Percentiles rank a stretch among this genome's conserved stretches.
These are phyloP conservation scores for Sanderia malayensis DNA, from an alignment of 30 jellyfish, hydroid and myxozoan genomes.

Conservation along the genomic window DNA sequence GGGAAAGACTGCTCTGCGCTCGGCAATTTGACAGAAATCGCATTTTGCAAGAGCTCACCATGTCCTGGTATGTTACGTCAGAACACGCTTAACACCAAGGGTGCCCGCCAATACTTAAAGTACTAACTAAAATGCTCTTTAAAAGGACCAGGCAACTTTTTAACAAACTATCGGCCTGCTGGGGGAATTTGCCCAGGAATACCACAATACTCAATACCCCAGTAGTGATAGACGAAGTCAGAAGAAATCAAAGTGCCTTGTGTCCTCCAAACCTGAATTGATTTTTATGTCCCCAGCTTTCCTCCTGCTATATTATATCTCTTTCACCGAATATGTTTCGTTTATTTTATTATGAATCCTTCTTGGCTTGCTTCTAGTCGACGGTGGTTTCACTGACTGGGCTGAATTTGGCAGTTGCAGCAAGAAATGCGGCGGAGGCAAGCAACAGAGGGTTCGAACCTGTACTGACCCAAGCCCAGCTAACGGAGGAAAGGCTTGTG, in stretches of 20 bases:
- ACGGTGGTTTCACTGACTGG: conserved; percentile 55
- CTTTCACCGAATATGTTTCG: too few species aligned
- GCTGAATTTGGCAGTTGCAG: conserved; percentile 13
- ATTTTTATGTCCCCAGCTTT: not conserved
- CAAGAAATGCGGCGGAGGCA: conserved; percentile 47
- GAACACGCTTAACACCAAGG: too few species aligned
- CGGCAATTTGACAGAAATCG: conserved; percentile 24
- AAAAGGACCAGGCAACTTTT: too few species aligned
- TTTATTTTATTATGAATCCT: too few species aligned
- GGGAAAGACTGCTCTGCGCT: conserved; percentile 49
- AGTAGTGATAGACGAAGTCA: not conserved
- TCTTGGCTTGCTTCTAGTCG: too few species aligned
- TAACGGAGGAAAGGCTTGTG: conserved; percentile 49
- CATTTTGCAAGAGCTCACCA: conserved; percentile 12
- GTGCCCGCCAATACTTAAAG: too few species aligned
- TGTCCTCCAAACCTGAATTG: too few species aligned
- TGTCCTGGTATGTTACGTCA: too few species aligned
- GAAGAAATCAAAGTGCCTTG: not conserved
- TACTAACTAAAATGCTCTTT: too few species aligned
- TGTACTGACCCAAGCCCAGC: conserved; percentile 55
- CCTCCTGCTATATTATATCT: not conserved
- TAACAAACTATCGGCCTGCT: too few species aligned
- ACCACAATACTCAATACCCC: not conserved
- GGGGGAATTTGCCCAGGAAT: too few species aligned
- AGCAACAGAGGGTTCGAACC: conserved; percentile 18